Evolutionary conservation across 1,140 invertebrate species (phyloP).

Genomic region (Heliothis subflexa): DNA sequence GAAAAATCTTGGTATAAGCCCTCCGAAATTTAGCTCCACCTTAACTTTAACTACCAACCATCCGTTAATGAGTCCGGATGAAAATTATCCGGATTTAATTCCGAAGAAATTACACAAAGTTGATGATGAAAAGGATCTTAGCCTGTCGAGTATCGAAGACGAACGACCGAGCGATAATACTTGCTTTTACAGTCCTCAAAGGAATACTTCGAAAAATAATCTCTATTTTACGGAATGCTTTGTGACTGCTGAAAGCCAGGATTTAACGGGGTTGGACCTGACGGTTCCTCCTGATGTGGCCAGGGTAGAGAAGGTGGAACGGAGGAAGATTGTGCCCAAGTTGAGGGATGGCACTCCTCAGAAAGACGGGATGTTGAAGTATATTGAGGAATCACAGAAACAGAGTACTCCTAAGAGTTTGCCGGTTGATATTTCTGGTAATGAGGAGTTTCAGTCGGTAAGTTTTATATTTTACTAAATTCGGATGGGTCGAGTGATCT

Average conservation of each 20-base stretch:
- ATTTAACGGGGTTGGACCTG: slow-evolving; percentile 57
- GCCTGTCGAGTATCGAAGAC: slow-evolving; percentile 76
- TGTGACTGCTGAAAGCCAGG: slow-evolving; percentile 67
- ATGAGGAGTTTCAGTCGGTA: slow-evolving; percentile 68
- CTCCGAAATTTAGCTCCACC: slow-evolving; percentile 70
- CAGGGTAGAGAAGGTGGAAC: slow-evolving; percentile 60
- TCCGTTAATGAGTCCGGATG: slow-evolving; percentile 79
- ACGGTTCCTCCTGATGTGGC: slow-evolving; percentile 65
- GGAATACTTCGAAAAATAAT: slow-evolving; percentile 80
- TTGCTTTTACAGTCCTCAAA: slow-evolving; percentile 71
- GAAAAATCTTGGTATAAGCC: slow-evolving; percentile 66
- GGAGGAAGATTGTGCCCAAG: slow-evolving; percentile 63
- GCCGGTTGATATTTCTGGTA: slow-evolving; percentile 44
- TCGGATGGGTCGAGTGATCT: no score
- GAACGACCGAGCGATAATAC: slow-evolving; percentile 62
- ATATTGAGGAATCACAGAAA: not conserved
- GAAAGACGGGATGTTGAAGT: slow-evolving; percentile 40
- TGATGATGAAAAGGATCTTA: slow-evolving; percentile 75
- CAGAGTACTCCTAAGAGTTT: slow-evolving; percentile 67
- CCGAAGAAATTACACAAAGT: slow-evolving; percentile 69
- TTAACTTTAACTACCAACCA: slow-evolving; percentile 73
- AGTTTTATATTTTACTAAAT: slow-evolving; percentile 32
- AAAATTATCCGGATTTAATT: slow-evolving; percentile 74
- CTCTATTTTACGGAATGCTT: slow-evolving; percentile 75
- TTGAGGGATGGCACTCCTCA: slow-evolving; percentile 53